Evolutionary conservation across 2,888 invertebrate species (phyloP).

Genomic region (Synergus itoensis): DNA sequence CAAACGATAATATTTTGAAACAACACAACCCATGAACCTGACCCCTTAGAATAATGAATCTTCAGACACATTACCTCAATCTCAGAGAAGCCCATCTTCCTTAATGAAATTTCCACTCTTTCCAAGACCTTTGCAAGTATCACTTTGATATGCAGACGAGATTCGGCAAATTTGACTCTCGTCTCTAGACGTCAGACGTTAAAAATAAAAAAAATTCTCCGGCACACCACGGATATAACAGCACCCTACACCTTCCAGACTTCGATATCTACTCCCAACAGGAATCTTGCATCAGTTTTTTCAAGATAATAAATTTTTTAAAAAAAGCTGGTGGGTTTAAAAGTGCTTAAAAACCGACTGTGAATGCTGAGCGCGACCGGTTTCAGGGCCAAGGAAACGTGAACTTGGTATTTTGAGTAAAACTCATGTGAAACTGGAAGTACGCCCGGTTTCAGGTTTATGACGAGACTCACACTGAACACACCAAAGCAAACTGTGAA

Average conservation of each 20-base stretch:
- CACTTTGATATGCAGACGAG: background rate
- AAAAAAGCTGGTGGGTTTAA: background rate
- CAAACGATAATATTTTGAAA: background rate
- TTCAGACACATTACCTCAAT: background rate
- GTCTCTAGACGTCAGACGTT: background rate
- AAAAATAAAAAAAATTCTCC: conserved; percentile 13
- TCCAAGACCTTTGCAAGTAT: background rate
- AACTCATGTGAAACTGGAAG: conserved; percentile 27
- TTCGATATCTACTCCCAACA: background rate
- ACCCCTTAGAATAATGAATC: background rate
- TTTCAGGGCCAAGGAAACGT: conserved; percentile 9
- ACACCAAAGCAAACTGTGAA: conserved; percentile 40
- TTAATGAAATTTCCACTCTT: background rate
- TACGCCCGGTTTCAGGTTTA: conserved; percentile 22
- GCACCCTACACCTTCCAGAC: background rate
- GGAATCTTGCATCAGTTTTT: background rate
- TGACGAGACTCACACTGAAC: conserved; percentile 30
- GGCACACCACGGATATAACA: background rate
- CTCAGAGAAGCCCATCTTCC: background rate
- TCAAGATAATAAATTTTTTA: background rate
- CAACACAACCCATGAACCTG: background rate
- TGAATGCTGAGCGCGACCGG: background rate
- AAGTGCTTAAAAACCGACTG: background rate
- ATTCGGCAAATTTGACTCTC: background rate
- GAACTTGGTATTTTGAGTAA: conserved; percentile 12